A percentile compares a stretch with the other conserved stretches of the same genome.
Conservation (phyloP, 2,797 vertebrate species). For the Phyllotis vaccarum region DNA sequence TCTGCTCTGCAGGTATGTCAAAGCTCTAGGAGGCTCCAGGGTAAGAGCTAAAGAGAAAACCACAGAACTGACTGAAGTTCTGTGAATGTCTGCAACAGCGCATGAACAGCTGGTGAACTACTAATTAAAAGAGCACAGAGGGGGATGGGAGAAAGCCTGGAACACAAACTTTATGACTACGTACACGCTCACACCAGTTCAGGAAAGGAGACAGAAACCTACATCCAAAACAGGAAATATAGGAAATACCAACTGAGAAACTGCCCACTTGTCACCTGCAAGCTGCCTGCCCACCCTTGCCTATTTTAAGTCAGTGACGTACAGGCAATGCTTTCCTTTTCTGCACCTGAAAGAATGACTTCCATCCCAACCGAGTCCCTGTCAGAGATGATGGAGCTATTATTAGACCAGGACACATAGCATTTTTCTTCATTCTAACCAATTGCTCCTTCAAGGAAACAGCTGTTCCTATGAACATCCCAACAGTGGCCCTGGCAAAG, state of each 20-base stretch:
- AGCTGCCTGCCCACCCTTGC: slow-evolving; percentile 52
- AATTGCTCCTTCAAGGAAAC: slow-evolving; percentile 41
- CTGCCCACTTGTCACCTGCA: slow-evolving; percentile 51
- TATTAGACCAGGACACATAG: slow-evolving; percentile 42
- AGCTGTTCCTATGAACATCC: neutral
- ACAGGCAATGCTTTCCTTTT: slow-evolving; percentile 52
- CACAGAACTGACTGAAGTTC: neutral
- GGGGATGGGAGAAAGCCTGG: neutral
- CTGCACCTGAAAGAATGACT: slow-evolving; percentile 74
- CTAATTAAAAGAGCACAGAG: neutral
- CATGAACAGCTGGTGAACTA: neutral
- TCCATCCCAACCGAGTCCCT: slow-evolving; percentile 5
- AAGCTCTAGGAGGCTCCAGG: neutral
- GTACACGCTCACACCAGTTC: neutral
- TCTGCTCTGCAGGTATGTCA: neutral
- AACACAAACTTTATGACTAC: neutral
- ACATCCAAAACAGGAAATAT: slow-evolving; percentile 62
- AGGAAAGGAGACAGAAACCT: slow-evolving; percentile 54
- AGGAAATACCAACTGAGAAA: slow-evolving; percentile 66
- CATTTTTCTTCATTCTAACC: neutral
- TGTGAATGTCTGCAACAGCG: neutral
- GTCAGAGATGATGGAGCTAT: slow-evolving; percentile 37
- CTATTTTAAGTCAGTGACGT: slow-evolving; percentile 72
- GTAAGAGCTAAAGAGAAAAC: neutral
- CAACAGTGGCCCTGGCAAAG: neutral